These are phyloP conservation scores for Elaphurus davidianus DNA, from an alignment of 2,113 vertebrate species.

Conservation along the genomic window DNA sequence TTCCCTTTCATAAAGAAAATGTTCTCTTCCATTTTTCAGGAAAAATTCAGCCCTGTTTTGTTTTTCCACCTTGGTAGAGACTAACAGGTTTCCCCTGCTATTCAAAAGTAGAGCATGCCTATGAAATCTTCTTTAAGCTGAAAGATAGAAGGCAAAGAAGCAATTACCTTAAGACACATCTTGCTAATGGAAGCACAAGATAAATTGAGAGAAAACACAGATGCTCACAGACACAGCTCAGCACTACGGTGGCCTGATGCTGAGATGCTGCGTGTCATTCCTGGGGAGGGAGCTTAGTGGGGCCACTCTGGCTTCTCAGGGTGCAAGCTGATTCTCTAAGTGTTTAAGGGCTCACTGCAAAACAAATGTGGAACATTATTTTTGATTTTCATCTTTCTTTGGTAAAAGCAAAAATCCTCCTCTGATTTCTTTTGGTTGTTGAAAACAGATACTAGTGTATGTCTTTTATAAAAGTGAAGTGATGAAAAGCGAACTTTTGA, in stretches of 20 bases:
- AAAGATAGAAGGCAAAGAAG: not conserved
- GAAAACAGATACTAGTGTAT: not conserved
- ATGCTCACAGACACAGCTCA: not conserved
- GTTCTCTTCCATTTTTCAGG: not conserved
- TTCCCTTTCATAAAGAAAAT: not conserved
- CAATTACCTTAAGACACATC: not conserved
- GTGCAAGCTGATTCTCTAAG: not conserved
- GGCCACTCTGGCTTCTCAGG: not conserved
- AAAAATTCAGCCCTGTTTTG: not conserved
- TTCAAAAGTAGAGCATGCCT: not conserved
- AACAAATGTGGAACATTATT: not conserved
- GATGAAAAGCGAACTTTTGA: not conserved
- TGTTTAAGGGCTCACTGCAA: not conserved
- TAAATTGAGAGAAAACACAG: not conserved
- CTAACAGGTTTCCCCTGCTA: not conserved
- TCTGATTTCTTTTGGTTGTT: not conserved
- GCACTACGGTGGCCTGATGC: accelerated
- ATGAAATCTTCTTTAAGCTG: not conserved
- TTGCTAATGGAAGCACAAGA: not conserved
- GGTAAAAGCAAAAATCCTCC: not conserved
- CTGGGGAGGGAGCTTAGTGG: not conserved
- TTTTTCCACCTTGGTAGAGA: not conserved
- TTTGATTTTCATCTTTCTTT: not conserved
- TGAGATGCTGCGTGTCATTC: not conserved
- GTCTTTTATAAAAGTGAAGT: not conserved